Evolutionary conservation across 2,797 vertebrate genomes (phyloP).

Genomic region (Siniperca scherzeri): DNA sequence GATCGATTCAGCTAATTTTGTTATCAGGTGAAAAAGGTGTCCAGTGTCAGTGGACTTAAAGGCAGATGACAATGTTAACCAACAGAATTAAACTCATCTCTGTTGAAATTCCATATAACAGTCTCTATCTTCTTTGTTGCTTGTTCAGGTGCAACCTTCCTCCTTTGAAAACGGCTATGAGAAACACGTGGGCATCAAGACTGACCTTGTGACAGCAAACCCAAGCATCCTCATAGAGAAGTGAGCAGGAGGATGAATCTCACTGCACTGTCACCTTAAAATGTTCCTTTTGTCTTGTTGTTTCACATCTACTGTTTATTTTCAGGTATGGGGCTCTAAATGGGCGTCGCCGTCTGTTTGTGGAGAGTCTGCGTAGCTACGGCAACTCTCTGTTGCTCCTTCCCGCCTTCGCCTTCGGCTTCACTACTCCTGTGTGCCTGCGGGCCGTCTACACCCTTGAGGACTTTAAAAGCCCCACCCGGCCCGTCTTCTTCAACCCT

Average conservation of each 20-base stretch:
- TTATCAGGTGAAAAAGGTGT: constrained; percentile 89
- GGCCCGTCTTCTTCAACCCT: constrained; percentile 90
- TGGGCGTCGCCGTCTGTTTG: constrained; percentile 87
- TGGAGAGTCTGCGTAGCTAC: constrained; percentile 86
- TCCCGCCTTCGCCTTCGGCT: constrained; percentile 91
- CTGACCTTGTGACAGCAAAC: constrained; percentile 93
- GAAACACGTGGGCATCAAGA: constrained; percentile 92
- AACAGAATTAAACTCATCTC: not conserved
- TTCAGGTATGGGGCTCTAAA: constrained; percentile 89
- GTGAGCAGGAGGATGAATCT: constrained; percentile 81
- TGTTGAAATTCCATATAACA: fast-evolving
- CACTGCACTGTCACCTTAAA: not conserved
- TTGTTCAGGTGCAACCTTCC: constrained; percentile 93
- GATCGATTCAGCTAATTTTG: constrained; percentile 91
- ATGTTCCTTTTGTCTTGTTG: not conserved
- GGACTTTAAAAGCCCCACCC: constrained; percentile 85
- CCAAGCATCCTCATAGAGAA: constrained; percentile 91
- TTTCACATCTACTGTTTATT: constrained; percentile 19
- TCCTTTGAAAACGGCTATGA: constrained; percentile 85
- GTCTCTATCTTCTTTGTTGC: not conserved
- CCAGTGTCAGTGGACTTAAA: not conserved
- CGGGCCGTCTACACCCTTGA: constrained; percentile 88
- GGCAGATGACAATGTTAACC: not conserved
- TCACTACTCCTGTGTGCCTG: constrained; percentile 90
- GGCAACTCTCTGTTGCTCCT: constrained; percentile 84